Percentiles rank a stretch among this genome's conserved stretches.
Conservation (phyloP, 2,113 vertebrate species). For the Lepus europaeus region DNA sequence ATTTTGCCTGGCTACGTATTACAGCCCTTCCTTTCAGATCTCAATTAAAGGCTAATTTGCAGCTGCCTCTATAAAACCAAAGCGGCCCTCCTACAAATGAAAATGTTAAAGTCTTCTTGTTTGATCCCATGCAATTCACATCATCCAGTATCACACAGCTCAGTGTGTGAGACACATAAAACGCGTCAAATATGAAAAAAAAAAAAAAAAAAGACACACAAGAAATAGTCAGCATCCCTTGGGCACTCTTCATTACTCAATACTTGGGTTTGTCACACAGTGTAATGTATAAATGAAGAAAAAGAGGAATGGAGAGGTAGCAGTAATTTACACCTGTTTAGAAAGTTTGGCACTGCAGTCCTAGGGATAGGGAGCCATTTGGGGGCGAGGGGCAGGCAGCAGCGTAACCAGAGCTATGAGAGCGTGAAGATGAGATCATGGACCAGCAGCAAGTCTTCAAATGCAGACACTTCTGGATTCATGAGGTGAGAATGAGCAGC, state of each 20-base stretch:
- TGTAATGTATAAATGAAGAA: slow-evolving; percentile 70
- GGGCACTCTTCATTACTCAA: not conserved
- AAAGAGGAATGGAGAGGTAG: slow-evolving; percentile 67
- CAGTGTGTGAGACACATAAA: slow-evolving; percentile 65
- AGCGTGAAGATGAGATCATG: slow-evolving; percentile 87
- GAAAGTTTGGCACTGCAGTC: slow-evolving; percentile 78
- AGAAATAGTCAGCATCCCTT: slow-evolving; percentile 35
- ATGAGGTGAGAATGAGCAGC: slow-evolving; percentile 85
- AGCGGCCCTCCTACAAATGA: slow-evolving; percentile 62
- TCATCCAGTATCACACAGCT: slow-evolving; percentile 40
- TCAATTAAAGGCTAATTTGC: slow-evolving; percentile 81
- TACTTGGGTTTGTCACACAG: slow-evolving; percentile 24
- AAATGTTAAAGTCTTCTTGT: slow-evolving; percentile 58
- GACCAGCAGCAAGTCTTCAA: slow-evolving; percentile 81
- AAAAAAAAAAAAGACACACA: slow-evolving; percentile 50
- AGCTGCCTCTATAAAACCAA: slow-evolving; percentile 76
- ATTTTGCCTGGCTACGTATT: slow-evolving; percentile 74
- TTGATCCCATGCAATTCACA: slow-evolving; percentile 24
- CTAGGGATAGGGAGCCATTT: slow-evolving; percentile 77
- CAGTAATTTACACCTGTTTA: slow-evolving; percentile 77
- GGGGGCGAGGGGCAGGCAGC: slow-evolving; percentile 67
- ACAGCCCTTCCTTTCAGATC: slow-evolving; percentile 73
- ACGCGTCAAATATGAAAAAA: slow-evolving; percentile 42
- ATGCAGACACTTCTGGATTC: slow-evolving; percentile 86
- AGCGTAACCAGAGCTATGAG: slow-evolving; percentile 84